Base-by-base conservation (phyloP, 1,140 invertebrate species). In the Drosophila kurseongensis region DNA sequence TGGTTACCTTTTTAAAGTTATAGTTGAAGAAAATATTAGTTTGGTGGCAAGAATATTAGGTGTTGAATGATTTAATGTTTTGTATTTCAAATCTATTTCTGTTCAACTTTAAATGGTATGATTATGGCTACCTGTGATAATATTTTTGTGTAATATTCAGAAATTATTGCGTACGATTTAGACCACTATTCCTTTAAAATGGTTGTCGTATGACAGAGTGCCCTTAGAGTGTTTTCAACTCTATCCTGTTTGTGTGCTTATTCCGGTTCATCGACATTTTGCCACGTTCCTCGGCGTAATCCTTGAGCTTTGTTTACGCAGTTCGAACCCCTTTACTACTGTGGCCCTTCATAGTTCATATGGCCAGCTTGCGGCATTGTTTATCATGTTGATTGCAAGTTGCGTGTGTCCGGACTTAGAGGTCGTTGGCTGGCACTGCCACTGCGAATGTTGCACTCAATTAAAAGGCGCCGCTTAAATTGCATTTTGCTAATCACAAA, bases 391-490 rank as follows among this genome's bases (percentile, higher is more conserved):
- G 41, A 52, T 65, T 75, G 60, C 45, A 66, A 58, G 63, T 40
- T 75, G 71, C 69, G 58, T 75, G 57, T 36, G 65, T 41, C 18
- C 13, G 4, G 16, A 52, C 41, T 48, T 23, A 50, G 65, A 42
- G 68, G 36, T 72, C 29, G 29, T 41, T 58, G 50, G 18, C 38
- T 23, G 5, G 14, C 16, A 32, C 14, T 42, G 18, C 16, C 51
- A 52, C 58, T 55, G 42, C 52, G 38, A 59, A 14, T 48, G 45
- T 40, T 66, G 77, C 68, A 67, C 74, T 86, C 75, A 73, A 86
- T 86, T 86, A 81, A 86, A 86, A 76, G 75, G 79, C 83, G 83
- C 60, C 80, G 68, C 66, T 63, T 41, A 57, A 71, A 71, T 62
- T 66, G 73, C 72, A 57, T 52, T 66, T 69, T 36, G 56, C 57